Conservation (phyloP, 2,113 vertebrate genomes). For the Anolis sagrei region DNA sequence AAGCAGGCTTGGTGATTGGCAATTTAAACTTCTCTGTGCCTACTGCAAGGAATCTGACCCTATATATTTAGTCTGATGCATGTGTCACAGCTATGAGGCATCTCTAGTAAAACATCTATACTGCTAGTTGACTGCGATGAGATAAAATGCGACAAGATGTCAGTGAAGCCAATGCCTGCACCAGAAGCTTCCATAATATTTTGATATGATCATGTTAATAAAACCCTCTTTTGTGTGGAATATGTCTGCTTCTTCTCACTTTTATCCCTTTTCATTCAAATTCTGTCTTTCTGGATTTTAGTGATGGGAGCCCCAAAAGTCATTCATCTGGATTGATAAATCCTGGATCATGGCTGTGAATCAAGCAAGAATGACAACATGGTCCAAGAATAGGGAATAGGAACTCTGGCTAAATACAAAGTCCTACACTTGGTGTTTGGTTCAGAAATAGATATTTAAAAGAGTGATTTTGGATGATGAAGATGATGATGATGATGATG, state of each 20-base stretch:
- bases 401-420: too few species aligned
- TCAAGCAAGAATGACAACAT: too few species aligned
- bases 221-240: background rate
- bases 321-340: too few species aligned
- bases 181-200: background rate
- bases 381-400: too few species aligned
- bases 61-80: background rate
- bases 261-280: too few species aligned
- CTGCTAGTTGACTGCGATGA: slow-evolving; percentile 7
- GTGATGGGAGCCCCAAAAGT: background rate
- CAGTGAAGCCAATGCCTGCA: background rate
- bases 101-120: slow-evolving; percentile 8
- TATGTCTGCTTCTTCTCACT: background rate
- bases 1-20: background rate
- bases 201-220: background rate
- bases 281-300: background rate
- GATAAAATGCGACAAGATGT: slow-evolving; percentile 21
- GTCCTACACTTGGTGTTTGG: too few species aligned
- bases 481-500: too few species aligned
- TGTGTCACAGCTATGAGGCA: background rate
- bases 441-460: too few species aligned
- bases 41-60: background rate
- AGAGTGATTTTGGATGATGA: too few species aligned
- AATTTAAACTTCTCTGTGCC: background rate
- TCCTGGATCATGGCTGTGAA: too few species aligned